Base-by-base conservation (phyloP, 2,888 invertebrate species). In the Cetonia aurata region DNA sequence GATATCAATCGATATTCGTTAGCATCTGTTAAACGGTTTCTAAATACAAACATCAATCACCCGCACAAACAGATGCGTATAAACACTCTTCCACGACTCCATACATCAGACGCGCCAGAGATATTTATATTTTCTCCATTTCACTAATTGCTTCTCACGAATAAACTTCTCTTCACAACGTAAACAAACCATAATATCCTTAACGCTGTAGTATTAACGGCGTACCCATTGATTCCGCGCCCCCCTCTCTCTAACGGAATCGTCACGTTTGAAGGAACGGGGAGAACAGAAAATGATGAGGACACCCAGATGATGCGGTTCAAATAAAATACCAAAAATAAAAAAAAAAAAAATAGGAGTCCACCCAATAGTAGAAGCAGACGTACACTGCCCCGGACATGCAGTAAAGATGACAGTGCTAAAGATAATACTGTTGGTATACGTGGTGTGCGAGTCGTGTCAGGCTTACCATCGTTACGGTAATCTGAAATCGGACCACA, bases 391-490 rank as follows among this genome's bases (percentile, higher is more conserved):
- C 4, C 3, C 25, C 25, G 48, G 62, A 62, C 62, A 62, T 62
- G 62, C 62, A 62, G 48, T 62, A 46, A 62, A 62, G 48, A 62
- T 69, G 59, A 69, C 69, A 59, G 59, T 59, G 60, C 48, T 69
- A 69, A 69, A 59, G 57, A 60, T 69, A 60, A 44, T 69, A 42
- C 60, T 69, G 9, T 19, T 69, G 53, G 50, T 69, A 42, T 60
- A 59, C 59, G 42, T 50, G 53, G 60, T 52, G 59, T 52, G 69
- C 37, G 59, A 59, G 69, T 57, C 42, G 52, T 69, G 69, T 15
- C 33, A 33, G 48, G 62, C 62, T 48, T 62, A 62, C 62, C 62
- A 62, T 8, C 62, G 62, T 62, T 62, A 62, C 62, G 48, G 33
- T 31, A 48, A 62, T 15, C 31, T 62, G 9, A 62, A 62, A 62